Percentiles rank a stretch among this genome's conserved stretches.
Conservation (phyloP, 37 sponge, comb jelly and placozoan species). For the Aplysina aerophoba region DNA sequence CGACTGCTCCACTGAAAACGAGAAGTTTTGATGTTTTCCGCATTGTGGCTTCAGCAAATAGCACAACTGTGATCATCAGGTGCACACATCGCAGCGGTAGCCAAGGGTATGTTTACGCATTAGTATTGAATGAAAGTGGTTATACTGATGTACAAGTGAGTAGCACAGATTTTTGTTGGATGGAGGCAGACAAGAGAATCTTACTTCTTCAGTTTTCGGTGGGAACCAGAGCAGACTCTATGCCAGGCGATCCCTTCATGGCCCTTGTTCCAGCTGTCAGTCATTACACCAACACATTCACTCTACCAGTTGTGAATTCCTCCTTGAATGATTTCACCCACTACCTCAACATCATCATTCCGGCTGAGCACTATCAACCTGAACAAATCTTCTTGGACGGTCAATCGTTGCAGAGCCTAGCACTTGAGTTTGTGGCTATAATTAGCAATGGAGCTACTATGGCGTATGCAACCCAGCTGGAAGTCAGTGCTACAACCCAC, state of each 20-base stretch:
- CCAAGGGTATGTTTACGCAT: background rate
- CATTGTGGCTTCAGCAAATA: too few species aligned
- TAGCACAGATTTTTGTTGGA: slow-evolving; percentile 23
- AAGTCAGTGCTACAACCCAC: background rate
- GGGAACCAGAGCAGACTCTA: slow-evolving; percentile 12
- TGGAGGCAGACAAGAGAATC: slow-evolving; percentile 45
- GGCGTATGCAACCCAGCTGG: slow-evolving; percentile 2
- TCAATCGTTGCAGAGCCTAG: background rate
- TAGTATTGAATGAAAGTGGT: background rate
- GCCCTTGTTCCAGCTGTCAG: slow-evolving; percentile 30
- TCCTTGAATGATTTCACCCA: background rate
- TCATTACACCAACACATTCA: background rate
- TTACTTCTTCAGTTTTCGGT: slow-evolving; percentile 43
- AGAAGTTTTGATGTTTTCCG: background rate
- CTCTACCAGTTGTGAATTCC: background rate
- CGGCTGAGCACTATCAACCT: background rate
- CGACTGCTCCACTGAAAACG: slow-evolving; percentile 36
- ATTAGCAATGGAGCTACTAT: background rate
- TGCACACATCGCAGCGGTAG: background rate
- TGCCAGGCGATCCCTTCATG: slow-evolving; percentile 64
- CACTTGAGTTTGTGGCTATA: background rate
- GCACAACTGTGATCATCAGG: too few species aligned
- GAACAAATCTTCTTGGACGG: slow-evolving; percentile 7
- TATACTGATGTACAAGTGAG: slow-evolving; percentile 23
- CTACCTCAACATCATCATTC: slow-evolving; percentile 21